Percentiles rank a stretch among this genome's conserved stretches.
phyloP scores from a whole-genome alignment of 2,113 vertebrate genomes.

The Chlamydotis undulata region DNA sequence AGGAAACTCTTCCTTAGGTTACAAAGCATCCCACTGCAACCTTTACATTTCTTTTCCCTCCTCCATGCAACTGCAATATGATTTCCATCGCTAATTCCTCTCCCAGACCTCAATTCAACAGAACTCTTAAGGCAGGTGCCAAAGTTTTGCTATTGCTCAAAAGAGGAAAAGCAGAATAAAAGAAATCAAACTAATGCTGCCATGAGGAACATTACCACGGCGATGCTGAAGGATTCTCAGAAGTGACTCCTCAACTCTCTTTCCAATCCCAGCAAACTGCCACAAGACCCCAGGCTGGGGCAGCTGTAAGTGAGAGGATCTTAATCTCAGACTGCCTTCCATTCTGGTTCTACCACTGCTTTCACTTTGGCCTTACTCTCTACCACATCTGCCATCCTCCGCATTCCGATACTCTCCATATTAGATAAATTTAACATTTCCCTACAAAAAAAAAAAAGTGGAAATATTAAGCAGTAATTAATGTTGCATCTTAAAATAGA shows the following conservation, averaged over 20 bases:
- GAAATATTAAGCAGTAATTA: not conserved
- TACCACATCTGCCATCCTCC: not conserved
- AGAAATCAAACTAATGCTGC: not conserved
- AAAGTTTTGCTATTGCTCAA: not conserved
- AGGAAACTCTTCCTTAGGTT: not conserved
- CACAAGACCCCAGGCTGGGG: not conserved
- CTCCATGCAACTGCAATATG: not conserved
- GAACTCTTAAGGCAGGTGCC: not conserved
- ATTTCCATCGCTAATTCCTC: not conserved
- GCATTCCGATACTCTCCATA: accelerated
- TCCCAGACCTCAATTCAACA: not conserved
- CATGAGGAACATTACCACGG: not conserved
- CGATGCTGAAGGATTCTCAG: not conserved
- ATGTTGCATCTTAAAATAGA: not conserved
- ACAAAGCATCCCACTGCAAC: not conserved
- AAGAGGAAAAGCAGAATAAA: not conserved
- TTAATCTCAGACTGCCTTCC: not conserved
- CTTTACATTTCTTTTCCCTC: not conserved
- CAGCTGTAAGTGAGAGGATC: not conserved
- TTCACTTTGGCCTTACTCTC: not conserved
- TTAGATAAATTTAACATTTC: not conserved
- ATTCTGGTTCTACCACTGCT: not conserved
- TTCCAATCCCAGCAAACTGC: not conserved
- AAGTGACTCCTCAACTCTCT: not conserved
- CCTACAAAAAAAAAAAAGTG: not conserved